Base-by-base conservation (phyloP, 1,140 invertebrate species). In the Lepidurus packardi region DNA sequence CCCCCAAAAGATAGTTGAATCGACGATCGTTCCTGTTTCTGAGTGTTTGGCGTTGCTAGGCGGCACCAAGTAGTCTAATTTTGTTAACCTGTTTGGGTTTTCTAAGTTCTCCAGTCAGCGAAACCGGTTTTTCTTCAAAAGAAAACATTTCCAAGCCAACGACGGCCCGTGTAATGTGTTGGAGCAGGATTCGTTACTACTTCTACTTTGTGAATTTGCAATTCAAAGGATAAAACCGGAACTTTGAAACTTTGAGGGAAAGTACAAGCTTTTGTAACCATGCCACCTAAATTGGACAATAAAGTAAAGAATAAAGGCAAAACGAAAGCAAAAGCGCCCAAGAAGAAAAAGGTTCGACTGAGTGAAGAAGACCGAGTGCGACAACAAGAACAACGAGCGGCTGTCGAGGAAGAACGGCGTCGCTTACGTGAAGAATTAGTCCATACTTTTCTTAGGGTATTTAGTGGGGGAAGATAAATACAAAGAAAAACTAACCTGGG, bases 301-400 rank as follows among this genome's bases (percentile, higher is more conserved):
- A 65, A 77, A 47, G 76, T 41, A 47, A 77, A 41, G 43, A 25
- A 77, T 34, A 77, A 65, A 45, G 25, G 24, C 7, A 53, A 77
- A 77, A 65, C 44, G 44, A 77, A 65, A 16, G 53, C 9, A 34
- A 76, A 24, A 43, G 13, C n/a, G 13, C 75, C 21, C 7, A 78
- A 78, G 43, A 78, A 78, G 43, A 73, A 24, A 11, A 78, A 74
- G 41, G 7, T 74, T 42, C 74, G 75, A 44, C 24, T 78, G 41
- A 78, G 78, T 41, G 78, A 78, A 78, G 78, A 78, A 44, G 44
- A 73, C 16, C 74, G 75, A 34, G 73, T 45, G 16, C 43, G 78
- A 43, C 78, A 78, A 75, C 73, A 78, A 44, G 78, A 78, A 73
- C 78, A 78, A 75, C 73, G 78, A 45, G 78, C 78, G 41, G 78